Percentiles rank a stretch among this genome's conserved stretches.
phyloP scores from a whole-genome alignment of 1,140 invertebrate genomes.

The Bicyclus anynana region DNA sequence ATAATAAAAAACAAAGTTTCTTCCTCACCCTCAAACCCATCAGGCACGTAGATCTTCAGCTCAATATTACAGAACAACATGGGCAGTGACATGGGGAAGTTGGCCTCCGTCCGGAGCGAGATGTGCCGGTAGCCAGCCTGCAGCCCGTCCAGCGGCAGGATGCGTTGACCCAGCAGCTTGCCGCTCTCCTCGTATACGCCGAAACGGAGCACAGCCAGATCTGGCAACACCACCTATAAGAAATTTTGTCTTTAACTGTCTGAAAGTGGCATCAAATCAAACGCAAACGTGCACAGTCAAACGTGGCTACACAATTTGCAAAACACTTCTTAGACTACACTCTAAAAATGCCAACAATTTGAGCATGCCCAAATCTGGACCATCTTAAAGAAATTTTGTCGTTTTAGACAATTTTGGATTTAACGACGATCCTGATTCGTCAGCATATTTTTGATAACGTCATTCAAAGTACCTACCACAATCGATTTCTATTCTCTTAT shows the following conservation, averaged over 20 bases:
- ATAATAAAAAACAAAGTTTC: background rate
- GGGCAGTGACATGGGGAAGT: conserved; percentile 98
- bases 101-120: conserved; percentile 97
- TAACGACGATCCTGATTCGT: too few species aligned
- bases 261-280: too few species aligned
- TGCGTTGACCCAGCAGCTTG: conserved; percentile 97
- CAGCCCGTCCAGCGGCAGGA: conserved; percentile 97
- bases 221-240: conserved; percentile 93
- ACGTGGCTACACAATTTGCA: too few species aligned
- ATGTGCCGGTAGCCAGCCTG: conserved; percentile 99
- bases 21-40: conserved; percentile 95
- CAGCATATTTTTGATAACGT: too few species aligned
- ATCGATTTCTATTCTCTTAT: too few species aligned
- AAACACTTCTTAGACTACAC: too few species aligned
- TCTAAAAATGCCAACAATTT: too few species aligned
- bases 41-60: conserved; percentile 99
- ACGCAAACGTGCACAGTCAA: too few species aligned
- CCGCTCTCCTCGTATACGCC: conserved; percentile 99
- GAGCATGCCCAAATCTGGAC: too few species aligned
- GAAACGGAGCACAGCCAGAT: conserved; percentile 97
- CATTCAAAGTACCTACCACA: too few species aligned
- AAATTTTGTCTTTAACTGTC: background rate
- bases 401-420: too few species aligned
- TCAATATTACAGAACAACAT: conserved; percentile 99
- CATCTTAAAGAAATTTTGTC: too few species aligned